Conservation (phyloP, 2,113 vertebrate species). For the Pardalotus punctatus region DNA sequence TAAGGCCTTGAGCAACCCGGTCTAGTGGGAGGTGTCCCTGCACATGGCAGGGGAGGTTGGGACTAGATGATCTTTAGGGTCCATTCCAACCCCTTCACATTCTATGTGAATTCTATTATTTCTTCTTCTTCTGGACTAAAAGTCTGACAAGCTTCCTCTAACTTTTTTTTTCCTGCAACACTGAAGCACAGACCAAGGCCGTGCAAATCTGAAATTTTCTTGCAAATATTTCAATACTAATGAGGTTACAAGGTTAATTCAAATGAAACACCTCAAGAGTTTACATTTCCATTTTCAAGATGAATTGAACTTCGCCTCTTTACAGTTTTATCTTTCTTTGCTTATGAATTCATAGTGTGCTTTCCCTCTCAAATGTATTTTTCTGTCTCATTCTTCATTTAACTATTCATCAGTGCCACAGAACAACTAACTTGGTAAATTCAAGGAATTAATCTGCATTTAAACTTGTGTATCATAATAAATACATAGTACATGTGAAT, state of each 20-base stretch:
- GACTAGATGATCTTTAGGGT: neutral
- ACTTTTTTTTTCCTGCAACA: neutral
- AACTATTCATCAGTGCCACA: neutral
- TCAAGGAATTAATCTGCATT: neutral
- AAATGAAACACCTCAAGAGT: neutral
- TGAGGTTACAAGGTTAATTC: neutral
- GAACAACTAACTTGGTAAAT: neutral
- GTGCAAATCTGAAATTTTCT: neutral
- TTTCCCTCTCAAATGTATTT: neutral
- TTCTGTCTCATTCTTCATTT: neutral
- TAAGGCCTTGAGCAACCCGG: neutral
- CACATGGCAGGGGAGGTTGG: rapidly evolving
- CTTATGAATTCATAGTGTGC: neutral
- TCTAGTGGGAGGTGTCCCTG: neutral
- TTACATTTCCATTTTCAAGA: neutral
- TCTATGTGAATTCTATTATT: neutral
- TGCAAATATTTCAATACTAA: neutral
- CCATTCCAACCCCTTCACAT: neutral
- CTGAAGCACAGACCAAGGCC: neutral
- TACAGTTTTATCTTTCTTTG: neutral
- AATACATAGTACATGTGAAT: neutral
- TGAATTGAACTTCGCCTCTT: neutral
- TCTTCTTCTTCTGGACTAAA: neutral
- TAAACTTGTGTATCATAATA: neutral
- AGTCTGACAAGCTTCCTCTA: neutral